Evolutionary conservation across 2,113 vertebrate genomes (phyloP).

Genomic region (Dasyurus viverrinus): DNA sequence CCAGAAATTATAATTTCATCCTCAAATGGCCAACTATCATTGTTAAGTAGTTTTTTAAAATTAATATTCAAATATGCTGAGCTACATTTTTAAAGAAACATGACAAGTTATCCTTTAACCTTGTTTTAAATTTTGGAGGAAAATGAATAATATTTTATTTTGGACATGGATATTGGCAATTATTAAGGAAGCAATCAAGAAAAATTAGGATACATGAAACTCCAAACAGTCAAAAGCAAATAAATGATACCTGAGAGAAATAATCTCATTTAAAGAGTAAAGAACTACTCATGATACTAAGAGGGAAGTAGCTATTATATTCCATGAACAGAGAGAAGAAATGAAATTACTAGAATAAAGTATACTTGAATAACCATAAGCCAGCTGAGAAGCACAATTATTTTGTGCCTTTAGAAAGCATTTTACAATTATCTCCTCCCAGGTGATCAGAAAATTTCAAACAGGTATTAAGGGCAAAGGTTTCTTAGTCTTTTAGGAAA

Average conservation of each 20-base stretch:
- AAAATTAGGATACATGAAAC: constrained; percentile 28
- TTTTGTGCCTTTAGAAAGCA: constrained; percentile 43
- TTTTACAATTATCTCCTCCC: constrained; percentile 62
- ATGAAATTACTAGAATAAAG: constrained; percentile 39
- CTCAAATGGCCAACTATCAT: neutral
- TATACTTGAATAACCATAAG: constrained; percentile 41
- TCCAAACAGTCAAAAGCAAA: neutral
- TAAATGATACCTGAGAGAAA: constrained; percentile 29
- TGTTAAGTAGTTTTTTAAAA: constrained; percentile 12
- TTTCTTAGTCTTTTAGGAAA: constrained; percentile 33
- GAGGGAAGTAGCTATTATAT: constrained; percentile 7
- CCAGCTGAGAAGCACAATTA: constrained; percentile 48
- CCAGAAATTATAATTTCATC: neutral
- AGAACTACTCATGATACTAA: neutral
- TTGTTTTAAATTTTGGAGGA: constrained; percentile 26
- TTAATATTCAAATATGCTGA: constrained; percentile 22
- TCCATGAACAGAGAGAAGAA: constrained; percentile 19
- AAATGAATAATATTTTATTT: neutral
- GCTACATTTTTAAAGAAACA: neutral
- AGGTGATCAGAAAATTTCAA: constrained; percentile 59
- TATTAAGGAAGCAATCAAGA: constrained; percentile 35
- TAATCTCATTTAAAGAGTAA: constrained; percentile 51
- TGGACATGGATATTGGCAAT: constrained; percentile 41
- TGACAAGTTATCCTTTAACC: neutral
- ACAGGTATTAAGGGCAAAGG: constrained; percentile 52